Base-by-base conservation (phyloP, 2,888 invertebrate genomes). In the Netelia melanura region DNA sequence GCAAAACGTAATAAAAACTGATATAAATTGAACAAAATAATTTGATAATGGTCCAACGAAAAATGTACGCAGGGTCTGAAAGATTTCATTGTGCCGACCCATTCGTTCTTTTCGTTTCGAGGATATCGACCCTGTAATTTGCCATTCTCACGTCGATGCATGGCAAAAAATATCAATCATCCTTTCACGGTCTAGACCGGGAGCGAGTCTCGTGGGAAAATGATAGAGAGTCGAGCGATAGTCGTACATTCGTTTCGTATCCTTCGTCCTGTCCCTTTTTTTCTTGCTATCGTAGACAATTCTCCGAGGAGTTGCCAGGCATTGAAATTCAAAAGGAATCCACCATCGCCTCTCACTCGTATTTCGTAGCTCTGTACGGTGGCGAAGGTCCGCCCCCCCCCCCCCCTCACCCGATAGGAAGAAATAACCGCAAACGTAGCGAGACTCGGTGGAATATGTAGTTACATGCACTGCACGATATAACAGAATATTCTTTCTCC, bases 321-420 rank as follows among this genome's bases (percentile, higher is more conserved):
- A 87, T 86, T 89, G 88, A 87, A 88, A 89, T 89, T 89, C 89
- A 87, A 87, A 86, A 86, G 87, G 81, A 48, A 86, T 80, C 61
- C 81, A 54, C 62, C 62, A 61, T 70, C 58, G 54, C 23, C 23
- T 82, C 80, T 54, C 77, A 79, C 70, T 58, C 38, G 84, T 84
- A 81, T 81, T 78, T 78, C 82, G 80, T 75, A 82, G 86, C 74
- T 81, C 86, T 80, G 65, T 48, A 62, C 71, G 74, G 54, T 56
- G 84, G 72, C 76, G 67, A 68, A 52, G 52, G 54, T 74, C 52
- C 65, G 3, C 6, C 5, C 30, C 30, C 43, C 25, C 14, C 43
- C 17, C 43, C 25, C 14, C 43, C 14, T 48, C 43, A 21, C n/a
- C 43, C 17, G 23, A 5, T 25, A 25, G 77, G 74, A 74, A 85